phyloP scores from a whole-genome alignment of 1,140 invertebrate species.

The Zelostemma sp. region DNA sequence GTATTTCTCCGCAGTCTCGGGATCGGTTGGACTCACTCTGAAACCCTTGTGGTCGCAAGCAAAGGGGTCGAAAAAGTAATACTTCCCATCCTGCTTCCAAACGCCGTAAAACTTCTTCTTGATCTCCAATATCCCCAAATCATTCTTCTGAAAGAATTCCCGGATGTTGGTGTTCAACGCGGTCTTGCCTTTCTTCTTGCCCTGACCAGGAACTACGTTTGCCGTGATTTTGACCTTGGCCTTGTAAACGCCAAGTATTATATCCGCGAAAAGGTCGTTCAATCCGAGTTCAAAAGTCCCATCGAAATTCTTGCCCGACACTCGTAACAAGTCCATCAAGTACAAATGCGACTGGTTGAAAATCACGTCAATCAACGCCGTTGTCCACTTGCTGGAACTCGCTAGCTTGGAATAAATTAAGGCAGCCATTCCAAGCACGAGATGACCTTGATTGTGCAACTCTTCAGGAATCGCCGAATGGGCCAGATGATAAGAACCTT shows the following conservation, averaged over 20 bases:
- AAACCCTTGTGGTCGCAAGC: slow-evolving; percentile 61
- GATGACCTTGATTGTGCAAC: slow-evolving; percentile 48
- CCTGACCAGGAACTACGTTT: slow-evolving; percentile 55
- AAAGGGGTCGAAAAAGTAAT: slow-evolving; percentile 63
- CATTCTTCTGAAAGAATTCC: slow-evolving; percentile 50
- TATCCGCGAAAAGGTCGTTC: slow-evolving; percentile 57
- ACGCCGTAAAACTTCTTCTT: slow-evolving; percentile 60
- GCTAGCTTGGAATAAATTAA: slow-evolving; percentile 61
- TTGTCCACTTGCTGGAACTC: slow-evolving; percentile 59
- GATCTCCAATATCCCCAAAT: slow-evolving; percentile 56
- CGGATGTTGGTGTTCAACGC: slow-evolving; percentile 48
- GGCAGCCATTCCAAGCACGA: slow-evolving; percentile 55
- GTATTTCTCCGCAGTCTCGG: slow-evolving; percentile 30
- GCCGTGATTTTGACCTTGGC: slow-evolving; percentile 59
- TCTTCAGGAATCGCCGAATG: slow-evolving; percentile 46
- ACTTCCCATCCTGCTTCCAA: slow-evolving; percentile 60
- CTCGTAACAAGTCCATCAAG: slow-evolving; percentile 56
- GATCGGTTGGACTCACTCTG: slow-evolving; percentile 37
- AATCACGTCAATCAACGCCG: slow-evolving; percentile 59
- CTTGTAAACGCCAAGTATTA: slow-evolving; percentile 62
- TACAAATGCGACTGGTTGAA: slow-evolving; percentile 65
- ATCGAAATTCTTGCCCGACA: slow-evolving; percentile 53
- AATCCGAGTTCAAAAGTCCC: slow-evolving; percentile 53
- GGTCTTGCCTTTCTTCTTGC: slow-evolving; percentile 37
- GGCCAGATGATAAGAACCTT: slow-evolving; percentile 57